These are phyloP conservation scores for Sebastes kiyomatsui DNA, from an alignment of 2,797 vertebrate species.

Conservation along the genomic window DNA sequence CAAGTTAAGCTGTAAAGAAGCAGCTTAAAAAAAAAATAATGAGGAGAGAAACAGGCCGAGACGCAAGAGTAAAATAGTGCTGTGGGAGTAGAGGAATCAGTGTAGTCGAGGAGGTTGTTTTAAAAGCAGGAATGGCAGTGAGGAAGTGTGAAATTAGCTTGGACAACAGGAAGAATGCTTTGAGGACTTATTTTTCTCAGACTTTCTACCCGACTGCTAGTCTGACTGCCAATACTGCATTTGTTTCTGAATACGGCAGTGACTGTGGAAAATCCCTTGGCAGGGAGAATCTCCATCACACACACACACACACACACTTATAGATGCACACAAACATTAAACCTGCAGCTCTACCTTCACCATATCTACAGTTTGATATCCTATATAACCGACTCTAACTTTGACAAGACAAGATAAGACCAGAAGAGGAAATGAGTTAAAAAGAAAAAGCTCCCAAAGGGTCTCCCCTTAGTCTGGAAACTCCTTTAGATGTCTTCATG, in stretches of 20 bases:
- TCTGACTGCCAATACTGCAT: conserved; percentile 75
- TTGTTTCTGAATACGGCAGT: conserved; percentile 85
- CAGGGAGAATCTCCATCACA: conserved; percentile 55
- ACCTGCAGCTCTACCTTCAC: conserved; percentile 4
- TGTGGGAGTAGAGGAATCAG: not conserved
- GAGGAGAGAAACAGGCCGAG: not conserved
- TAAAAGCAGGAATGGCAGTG: not conserved
- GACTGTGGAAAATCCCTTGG: conserved; percentile 85
- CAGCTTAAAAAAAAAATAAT: not conserved
- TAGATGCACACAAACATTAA: conserved; percentile 34
- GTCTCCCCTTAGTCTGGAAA: not conserved
- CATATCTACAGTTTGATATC: not conserved
- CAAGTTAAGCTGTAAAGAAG: not conserved
- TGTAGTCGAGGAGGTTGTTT: not conserved
- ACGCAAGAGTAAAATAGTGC: not conserved
- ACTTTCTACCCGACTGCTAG: conserved; percentile 72
- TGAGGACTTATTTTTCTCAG: conserved; percentile 65
- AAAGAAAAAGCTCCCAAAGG: not conserved
- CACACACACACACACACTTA: conserved; percentile 39
- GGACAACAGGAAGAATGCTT: conserved; percentile 61
- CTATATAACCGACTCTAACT: not conserved
- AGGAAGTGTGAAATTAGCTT: conserved; percentile 61
- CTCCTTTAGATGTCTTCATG: conserved; percentile 12
- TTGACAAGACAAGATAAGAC: conserved; percentile 26
- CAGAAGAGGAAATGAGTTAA: conserved; percentile 4